A percentile compares a stretch with the other conserved stretches of the same genome.
Conservation (phyloP, 2,113 vertebrate species). For the Camelus bactrianus region DNA sequence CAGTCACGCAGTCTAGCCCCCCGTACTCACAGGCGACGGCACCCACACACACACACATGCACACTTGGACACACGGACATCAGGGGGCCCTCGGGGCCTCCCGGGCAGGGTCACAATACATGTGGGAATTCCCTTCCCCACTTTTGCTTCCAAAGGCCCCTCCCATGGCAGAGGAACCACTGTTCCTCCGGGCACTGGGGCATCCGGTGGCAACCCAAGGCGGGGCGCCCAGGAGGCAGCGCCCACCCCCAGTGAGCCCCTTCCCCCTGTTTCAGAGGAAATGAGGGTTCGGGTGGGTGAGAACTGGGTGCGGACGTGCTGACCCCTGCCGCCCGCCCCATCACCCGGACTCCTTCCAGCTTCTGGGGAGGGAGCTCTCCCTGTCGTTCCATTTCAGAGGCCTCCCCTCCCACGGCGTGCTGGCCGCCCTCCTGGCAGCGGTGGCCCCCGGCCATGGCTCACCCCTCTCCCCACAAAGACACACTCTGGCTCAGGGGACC, state of each 20-base stretch:
- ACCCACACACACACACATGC: too few species aligned
- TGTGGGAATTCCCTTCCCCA: accelerated
- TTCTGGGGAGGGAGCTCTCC: not conserved
- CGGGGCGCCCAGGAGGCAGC: not conserved
- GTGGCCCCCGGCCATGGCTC: not conserved
- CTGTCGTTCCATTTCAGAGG: accelerated
- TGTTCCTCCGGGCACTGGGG: not conserved
- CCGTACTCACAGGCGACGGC: too few species aligned
- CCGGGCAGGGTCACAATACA: accelerated
- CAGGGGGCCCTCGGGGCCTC: not conserved
- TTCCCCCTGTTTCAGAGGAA: not conserved
- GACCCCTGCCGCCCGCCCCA: accelerated
- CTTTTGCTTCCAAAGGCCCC: not conserved
- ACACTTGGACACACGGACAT: not conserved
- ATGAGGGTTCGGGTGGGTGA: accelerated
- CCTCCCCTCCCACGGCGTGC: not conserved
- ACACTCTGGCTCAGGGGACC: not conserved
- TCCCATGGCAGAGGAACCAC: not conserved
- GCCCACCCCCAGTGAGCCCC: not conserved
- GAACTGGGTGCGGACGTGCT: not conserved
- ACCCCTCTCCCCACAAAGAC: not conserved
- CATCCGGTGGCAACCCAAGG: not conserved
- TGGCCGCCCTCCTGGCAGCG: accelerated
- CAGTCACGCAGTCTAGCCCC: too few species aligned
- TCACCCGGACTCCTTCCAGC: not conserved